Evolutionary conservation across 1,140 invertebrate genomes (phyloP).

Genomic region (Tachypleus tridentatus): DNA sequence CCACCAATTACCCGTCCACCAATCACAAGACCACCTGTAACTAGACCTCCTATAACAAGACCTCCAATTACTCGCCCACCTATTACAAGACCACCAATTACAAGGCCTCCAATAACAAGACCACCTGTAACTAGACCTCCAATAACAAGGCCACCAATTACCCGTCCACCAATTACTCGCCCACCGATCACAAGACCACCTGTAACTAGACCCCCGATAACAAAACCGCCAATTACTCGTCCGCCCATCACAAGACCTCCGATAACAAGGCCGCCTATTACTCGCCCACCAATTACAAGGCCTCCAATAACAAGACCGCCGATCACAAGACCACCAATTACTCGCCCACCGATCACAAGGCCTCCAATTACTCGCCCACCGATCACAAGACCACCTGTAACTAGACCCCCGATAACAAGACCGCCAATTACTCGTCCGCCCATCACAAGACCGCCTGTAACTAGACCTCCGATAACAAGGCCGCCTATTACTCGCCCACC

Average conservation of each 20-base stretch:
- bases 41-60: background rate
- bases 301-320: background rate
- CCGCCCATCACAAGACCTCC: background rate
- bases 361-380: background rate
- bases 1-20: background rate
- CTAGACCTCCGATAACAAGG: background rate
- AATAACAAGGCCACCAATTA: background rate
- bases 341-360: background rate
- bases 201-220: background rate
- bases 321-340: background rate
- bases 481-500: slow-evolving; percentile 1
- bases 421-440: background rate
- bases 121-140: background rate
- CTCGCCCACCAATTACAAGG: background rate
- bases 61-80: background rate
- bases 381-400: background rate
- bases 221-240: background rate
- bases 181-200: background rate
- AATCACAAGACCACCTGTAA: background rate
- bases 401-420: background rate
- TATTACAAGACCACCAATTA: background rate
- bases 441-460: background rate
- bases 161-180: background rate
- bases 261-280: background rate
- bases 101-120: background rate